A percentile compares a stretch with the other conserved stretches of the same genome.
Conservation (phyloP, 2,888 invertebrate genomes). For the Crematogaster levior region DNA sequence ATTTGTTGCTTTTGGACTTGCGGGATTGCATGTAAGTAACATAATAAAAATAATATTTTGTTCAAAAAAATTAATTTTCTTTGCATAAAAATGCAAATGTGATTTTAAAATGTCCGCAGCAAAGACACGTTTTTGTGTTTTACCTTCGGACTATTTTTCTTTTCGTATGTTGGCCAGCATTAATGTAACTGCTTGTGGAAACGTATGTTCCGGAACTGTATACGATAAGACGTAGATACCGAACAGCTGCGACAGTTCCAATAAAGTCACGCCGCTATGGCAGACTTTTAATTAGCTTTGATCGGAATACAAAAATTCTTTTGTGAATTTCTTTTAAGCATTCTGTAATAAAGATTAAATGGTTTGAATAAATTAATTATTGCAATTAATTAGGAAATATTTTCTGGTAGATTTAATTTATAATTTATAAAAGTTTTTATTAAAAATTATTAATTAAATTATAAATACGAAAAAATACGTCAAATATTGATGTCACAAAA, state of each 20-base stretch:
- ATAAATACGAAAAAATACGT: background rate
- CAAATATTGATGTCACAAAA: background rate
- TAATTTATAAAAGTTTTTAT: constrained; percentile 6
- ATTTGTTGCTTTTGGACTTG: constrained; percentile 93
- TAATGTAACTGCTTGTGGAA: constrained; percentile 52
- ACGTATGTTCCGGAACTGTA: constrained; percentile 60
- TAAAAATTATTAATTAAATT: background rate
- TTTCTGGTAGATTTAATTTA: background rate
- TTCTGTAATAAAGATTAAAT: background rate
- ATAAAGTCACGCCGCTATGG: background rate
- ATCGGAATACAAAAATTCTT: background rate
- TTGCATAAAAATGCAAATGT: background rate
- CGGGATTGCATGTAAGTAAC: constrained; percentile 94
- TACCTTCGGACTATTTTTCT: background rate
- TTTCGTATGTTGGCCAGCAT: constrained; percentile 7
- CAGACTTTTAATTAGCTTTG: constrained; percentile 16
- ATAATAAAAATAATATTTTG: background rate
- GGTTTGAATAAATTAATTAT: background rate
- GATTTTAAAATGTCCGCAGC: background rate
- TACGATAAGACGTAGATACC: constrained; percentile 67
- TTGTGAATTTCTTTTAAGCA: background rate
- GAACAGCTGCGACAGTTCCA: constrained; percentile 56
- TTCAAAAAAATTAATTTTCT: background rate
- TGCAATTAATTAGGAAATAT: background rate
- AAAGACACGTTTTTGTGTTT: background rate